A percentile compares a stretch with the other conserved stretches of the same genome.
Conservation (phyloP, 2,113 vertebrate species). For the Daboia siamensis region DNA sequence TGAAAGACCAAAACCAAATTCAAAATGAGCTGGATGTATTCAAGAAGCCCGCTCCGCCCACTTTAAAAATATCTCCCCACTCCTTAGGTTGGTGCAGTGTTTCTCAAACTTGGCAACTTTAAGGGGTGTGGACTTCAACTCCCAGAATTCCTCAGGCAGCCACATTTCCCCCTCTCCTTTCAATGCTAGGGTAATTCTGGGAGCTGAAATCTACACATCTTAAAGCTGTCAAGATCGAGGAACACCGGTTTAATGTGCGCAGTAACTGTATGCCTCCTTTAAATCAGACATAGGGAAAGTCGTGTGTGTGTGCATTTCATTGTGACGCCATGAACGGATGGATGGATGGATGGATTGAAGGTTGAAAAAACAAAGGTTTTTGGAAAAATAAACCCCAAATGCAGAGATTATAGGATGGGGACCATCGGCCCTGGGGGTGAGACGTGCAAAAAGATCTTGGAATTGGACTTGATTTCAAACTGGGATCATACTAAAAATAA, state of each 20-base stretch:
- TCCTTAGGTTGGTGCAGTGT: neutral
- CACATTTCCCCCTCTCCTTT: no score
- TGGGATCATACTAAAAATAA: neutral
- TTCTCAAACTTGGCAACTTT: neutral
- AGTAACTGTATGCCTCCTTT: neutral
- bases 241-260: neutral
- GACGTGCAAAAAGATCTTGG: neutral
- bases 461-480: neutral
- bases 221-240: neutral
- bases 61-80: neutral
- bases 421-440: neutral
- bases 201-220: neutral
- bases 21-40: neutral
- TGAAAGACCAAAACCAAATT: neutral
- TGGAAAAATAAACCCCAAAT: neutral
- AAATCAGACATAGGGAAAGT: neutral
- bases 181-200: no score
- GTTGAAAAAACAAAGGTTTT: neutral
- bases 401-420: neutral
- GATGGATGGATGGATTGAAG: neutral
- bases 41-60: neutral
- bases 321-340: neutral
- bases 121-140: neutral
- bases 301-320: neutral
- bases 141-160: neutral